Percentiles rank a stretch among this genome's conserved stretches.
These are phyloP conservation scores for Gordius sp. DNA, from an alignment of 2,888 invertebrate genomes.

Conservation along the genomic window DNA sequence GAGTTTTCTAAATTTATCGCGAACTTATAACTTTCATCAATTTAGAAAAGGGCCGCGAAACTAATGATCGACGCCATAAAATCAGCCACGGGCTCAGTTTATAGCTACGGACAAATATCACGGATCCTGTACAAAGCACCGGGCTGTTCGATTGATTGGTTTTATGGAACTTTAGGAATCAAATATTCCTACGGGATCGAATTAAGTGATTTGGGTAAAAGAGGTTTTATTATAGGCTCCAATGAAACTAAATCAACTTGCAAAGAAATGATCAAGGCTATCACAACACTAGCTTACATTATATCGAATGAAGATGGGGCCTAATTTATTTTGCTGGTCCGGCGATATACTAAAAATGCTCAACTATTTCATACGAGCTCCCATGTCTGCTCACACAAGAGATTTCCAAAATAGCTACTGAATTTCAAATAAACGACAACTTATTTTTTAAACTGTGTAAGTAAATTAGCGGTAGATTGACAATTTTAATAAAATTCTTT, in stretches of 20 bases:
- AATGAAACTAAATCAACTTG: not conserved
- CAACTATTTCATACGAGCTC: too few relatives aligned
- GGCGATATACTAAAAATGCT: too few relatives aligned
- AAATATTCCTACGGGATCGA: slow-evolving; percentile 7
- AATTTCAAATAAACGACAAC: too few relatives aligned
- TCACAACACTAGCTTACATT: not conserved
- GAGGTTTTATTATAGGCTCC: not conserved
- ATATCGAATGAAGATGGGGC: not conserved
- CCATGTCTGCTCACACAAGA: too few relatives aligned
- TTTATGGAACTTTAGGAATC: not conserved
- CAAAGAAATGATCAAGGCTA: not conserved
- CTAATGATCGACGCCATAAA: not conserved
- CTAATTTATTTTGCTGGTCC: too few relatives aligned
- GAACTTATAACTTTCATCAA: too few relatives aligned
- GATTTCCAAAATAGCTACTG: too few relatives aligned
- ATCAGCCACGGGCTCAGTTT: not conserved
- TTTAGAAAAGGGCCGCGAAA: too few relatives aligned
- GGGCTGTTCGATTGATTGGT: slow-evolving; percentile 2
- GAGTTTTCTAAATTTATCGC: too few relatives aligned
- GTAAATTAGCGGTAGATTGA: too few relatives aligned
- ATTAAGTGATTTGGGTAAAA: not conserved
- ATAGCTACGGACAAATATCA: not conserved
- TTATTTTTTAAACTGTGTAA: too few relatives aligned
- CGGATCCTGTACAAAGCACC: not conserved
- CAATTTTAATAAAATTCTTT: too few relatives aligned